phyloP scores from a whole-genome alignment of 2,113 vertebrate species.

The Crotalus horridus region DNA sequence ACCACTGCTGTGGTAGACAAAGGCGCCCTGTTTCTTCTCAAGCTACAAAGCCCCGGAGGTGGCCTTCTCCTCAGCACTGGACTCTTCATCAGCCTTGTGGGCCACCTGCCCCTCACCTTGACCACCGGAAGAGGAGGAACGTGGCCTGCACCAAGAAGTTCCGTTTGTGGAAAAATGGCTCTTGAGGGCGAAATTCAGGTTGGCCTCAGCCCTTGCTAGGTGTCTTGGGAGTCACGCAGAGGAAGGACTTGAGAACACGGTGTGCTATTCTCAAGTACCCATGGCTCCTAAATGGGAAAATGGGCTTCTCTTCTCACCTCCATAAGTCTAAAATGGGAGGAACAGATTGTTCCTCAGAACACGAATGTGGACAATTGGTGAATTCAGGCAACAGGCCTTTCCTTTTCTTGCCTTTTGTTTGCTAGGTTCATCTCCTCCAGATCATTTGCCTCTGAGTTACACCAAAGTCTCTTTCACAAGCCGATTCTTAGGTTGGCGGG shows the following conservation, averaged over 20 bases:
- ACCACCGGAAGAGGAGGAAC: neutral
- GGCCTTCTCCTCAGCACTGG: neutral
- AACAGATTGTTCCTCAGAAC: neutral
- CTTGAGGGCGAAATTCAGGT: neutral
- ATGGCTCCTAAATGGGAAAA: neutral
- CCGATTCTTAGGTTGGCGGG: neutral
- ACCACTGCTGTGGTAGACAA: neutral
- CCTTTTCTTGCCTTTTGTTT: neutral
- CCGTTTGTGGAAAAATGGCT: neutral
- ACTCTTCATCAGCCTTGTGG: too few species aligned
- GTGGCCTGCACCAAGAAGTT: accelerated
- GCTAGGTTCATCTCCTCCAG: neutral
- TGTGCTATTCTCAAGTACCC: neutral
- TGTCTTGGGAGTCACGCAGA: neutral
- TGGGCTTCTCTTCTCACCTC: neutral
- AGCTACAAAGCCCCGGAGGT: neutral
- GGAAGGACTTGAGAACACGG: neutral
- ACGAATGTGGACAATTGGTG: accelerated
- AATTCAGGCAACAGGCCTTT: neutral
- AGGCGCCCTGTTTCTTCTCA: neutral
- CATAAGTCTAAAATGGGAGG: neutral
- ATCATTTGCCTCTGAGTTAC: neutral
- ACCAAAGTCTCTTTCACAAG: neutral
- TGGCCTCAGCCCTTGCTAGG: neutral
- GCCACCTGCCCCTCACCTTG: neutral